phyloP scores from a whole-genome alignment of 2,113 vertebrate genomes.

The Turnix velox region DNA sequence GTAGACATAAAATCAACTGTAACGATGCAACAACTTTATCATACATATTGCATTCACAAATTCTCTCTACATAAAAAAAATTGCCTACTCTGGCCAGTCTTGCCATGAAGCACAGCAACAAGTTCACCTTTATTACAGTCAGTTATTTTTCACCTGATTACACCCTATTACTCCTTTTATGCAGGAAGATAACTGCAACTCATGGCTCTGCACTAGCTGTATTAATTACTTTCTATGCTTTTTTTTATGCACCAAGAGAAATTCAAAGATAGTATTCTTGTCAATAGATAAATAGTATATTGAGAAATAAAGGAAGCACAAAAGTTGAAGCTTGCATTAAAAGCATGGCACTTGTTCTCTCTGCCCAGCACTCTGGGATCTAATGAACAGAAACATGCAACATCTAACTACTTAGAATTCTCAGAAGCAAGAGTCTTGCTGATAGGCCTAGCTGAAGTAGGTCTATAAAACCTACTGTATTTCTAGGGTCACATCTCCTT shows the following conservation, averaged over 20 bases:
- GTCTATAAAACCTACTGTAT: not conserved
- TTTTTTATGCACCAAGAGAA: not conserved
- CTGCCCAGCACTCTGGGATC: not conserved
- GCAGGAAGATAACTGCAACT: not conserved
- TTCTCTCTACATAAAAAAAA: no score
- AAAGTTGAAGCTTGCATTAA: not conserved
- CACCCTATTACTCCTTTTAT: not conserved
- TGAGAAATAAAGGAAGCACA: not conserved
- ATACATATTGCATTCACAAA: not conserved
- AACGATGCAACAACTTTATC: not conserved
- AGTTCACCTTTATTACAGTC: not conserved
- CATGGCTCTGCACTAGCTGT: not conserved
- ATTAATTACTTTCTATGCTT: not conserved
- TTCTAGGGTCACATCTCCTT: not conserved
- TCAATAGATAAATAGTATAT: not conserved
- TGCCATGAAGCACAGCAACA: not conserved
- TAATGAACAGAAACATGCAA: not conserved
- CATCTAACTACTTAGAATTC: not conserved
- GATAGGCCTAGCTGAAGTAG: not conserved
- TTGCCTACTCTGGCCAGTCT: not conserved
- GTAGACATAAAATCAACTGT: not conserved
- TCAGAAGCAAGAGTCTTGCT: not conserved
- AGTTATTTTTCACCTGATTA: not conserved
- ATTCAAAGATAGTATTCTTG: not conserved
- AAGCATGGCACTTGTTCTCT: not conserved